Base-by-base conservation (phyloP, 2,888 invertebrate species). In the Nomada flava region DNA sequence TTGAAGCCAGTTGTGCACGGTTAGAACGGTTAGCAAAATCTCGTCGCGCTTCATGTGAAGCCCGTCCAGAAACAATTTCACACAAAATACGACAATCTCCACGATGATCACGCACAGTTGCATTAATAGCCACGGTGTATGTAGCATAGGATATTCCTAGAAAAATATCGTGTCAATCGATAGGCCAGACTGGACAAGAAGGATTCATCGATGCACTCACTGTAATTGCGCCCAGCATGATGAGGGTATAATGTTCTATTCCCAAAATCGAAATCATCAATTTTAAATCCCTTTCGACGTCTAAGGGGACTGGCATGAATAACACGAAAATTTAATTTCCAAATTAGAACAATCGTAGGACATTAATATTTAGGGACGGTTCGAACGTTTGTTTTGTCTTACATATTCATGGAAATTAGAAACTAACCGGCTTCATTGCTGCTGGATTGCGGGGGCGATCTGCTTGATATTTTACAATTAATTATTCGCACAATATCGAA, bases 41-140 rank as follows among this genome's bases (percentile, higher is more conserved):
- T 93, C 93, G 74, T 91, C 90, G 18, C 92, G 90, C 68, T 91
- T 91, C 23, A 93, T 59, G 72, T 92, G 92, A 70, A 93, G 87
- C 29, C 94, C 93, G 65, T 93, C 92, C 73, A 92, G 64, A 76
- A 93, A 91, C 18, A 93, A 78, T 63, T 91, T 87, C 11, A 92
- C 91, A 42, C 91, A 88, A 82, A 93, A 93, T 20, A 93, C 88
- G 55, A 90, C 77, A 15, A 92, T 76, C 83, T 93, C 94, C 42
- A 93, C 88, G 71, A 91, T 90, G 63, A 93, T 91, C 11, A 93
- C 90, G 86, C 93, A 92, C 11, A 93, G 81, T 63, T 93, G 93
- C 93, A 93, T 93, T 69, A 93, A 82, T 9, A 94, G 86, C 94
- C 94, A 94, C 1, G 94, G 94, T 0, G 89, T 90, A 82, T 92